phyloP scores from a whole-genome alignment of 2,797 vertebrate species.

The Syngnathus rostellatus region DNA sequence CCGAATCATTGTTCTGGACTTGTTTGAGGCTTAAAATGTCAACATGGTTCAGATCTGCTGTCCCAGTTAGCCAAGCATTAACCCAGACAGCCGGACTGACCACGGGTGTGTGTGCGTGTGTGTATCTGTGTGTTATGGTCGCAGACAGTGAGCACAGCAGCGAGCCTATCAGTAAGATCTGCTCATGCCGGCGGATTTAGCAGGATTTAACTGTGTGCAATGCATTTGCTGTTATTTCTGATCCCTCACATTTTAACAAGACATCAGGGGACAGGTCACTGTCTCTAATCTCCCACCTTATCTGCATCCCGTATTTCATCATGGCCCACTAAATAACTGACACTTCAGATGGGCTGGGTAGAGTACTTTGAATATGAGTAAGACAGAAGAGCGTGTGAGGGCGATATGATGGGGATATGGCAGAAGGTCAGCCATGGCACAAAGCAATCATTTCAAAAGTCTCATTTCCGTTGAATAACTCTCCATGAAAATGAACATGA shows the following conservation, averaged over 20 bases:
- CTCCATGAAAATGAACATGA: conserved; percentile 60
- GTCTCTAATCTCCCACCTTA: conserved; percentile 59
- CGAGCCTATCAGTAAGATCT: conserved; percentile 67
- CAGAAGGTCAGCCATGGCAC: conserved; percentile 30
- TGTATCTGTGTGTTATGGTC: conserved; percentile 41
- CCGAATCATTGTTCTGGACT: conserved; percentile 71
- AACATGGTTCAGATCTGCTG: conserved; percentile 69
- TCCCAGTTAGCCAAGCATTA: conserved; percentile 70
- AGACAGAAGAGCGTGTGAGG: conserved; percentile 30
- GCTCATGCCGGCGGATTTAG: conserved; percentile 70
- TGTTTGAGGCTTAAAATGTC: conserved; percentile 71
- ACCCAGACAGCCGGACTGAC: conserved; percentile 69
- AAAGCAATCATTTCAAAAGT: conserved; percentile 45
- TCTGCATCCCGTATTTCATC: conserved; percentile 63
- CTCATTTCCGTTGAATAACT: conserved; percentile 40
- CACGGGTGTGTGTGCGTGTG: conserved; percentile 56
- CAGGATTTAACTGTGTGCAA: conserved; percentile 62
- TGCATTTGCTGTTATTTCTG: conserved; percentile 69
- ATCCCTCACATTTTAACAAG: conserved; percentile 66
- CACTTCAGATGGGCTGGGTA: conserved; percentile 42
- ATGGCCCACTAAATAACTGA: conserved; percentile 62
- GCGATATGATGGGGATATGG: conserved; percentile 10
- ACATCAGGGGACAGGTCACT: conserved; percentile 52
- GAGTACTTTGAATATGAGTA: conserved; percentile 31
- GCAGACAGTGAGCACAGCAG: conserved; percentile 65